phyloP scores from a whole-genome alignment of 2,888 invertebrate species.

The Phortica okadai region DNA sequence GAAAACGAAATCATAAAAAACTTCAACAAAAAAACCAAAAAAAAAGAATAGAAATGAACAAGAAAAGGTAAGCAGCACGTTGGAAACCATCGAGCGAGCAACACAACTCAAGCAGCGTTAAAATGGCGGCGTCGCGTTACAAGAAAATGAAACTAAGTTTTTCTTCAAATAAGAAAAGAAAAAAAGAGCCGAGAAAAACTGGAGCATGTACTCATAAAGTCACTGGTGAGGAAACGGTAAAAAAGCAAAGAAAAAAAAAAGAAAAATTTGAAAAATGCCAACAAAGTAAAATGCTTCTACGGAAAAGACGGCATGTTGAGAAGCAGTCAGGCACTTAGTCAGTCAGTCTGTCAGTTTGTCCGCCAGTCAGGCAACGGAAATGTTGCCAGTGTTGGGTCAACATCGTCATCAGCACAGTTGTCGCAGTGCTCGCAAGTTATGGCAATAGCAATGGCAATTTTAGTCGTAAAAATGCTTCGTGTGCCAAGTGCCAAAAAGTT shows the following conservation, averaged over 20 bases:
- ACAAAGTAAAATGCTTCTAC: not conserved
- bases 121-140: not conserved
- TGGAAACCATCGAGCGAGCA: not conserved
- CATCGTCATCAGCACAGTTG: constrained; percentile 29
- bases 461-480: constrained; percentile 54
- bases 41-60: not conserved
- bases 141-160: not conserved
- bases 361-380: not conserved
- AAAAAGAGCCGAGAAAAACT: constrained; percentile 4
- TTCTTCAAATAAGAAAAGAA: not conserved
- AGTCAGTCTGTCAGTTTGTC: constrained; percentile 24
- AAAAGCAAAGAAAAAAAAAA: not conserved
- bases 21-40: not conserved
- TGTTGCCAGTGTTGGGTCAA: constrained; percentile 26
- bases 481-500: constrained; percentile 25
- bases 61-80: not conserved
- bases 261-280: not conserved
- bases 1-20: not conserved
- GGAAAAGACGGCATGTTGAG: no score
- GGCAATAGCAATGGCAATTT: constrained; percentile 37
- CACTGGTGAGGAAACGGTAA: not conserved
- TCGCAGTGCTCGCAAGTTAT: constrained; percentile 44
- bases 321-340: no score
- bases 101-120: constrained; percentile 7
- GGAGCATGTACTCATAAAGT: constrained; percentile 27